Base-by-base conservation (phyloP, 2,797 vertebrate species). In the Lophotriccus pileatus region DNA sequence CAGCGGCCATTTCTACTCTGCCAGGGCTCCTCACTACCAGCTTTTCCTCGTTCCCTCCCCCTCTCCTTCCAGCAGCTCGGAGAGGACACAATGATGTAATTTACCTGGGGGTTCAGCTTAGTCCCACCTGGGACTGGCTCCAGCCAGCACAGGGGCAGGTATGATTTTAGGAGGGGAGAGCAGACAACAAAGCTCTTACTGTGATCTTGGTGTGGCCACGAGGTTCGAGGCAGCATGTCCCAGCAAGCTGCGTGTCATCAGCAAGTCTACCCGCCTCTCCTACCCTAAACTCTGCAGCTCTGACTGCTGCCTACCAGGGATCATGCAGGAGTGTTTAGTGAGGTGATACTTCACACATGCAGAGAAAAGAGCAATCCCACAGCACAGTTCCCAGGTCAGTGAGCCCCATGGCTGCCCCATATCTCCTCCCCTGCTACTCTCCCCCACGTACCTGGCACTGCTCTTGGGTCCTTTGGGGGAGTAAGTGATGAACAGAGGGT, bases 361-460 rank as follows among this genome's bases (percentile, higher is more conserved):
- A 46, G 44, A 70, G 37, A 64, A 87, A 80, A 64, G 39, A 58
- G 32, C n/a, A 74, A 79, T 56, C 24, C 43, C 24, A 34, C 2
- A 2, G 25, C 49, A 24, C 27, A 52, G 21, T 76, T 81, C 49
- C n/a, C 36, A 78, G 32, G 25, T 18, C 52, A 93, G 32, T 27
- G 44, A 90, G 28, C 20, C 55, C 44, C 52, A 39, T 5, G 39
- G 47, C 47, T 84, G 44, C 62, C 72, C 75, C 34, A 23, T 3
- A 1, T 36, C 34, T 87, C 79, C 56, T 67, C 27, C 64, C 30
- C 64, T 75, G 34, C 27, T 68, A 39, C 41, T 80, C 14, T 78
- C 22, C 37, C 12, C 32, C 0, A 0, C 30, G 8, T 34, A 11
- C 16, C 22, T 70, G 14, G 41, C 2, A 2, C 11, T 46, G 50